Evolutionary conservation across 2,888 invertebrate species (phyloP), one percentile per base, ranked within the genome.

Genomic region (Geotrupes spiniger): DNA sequence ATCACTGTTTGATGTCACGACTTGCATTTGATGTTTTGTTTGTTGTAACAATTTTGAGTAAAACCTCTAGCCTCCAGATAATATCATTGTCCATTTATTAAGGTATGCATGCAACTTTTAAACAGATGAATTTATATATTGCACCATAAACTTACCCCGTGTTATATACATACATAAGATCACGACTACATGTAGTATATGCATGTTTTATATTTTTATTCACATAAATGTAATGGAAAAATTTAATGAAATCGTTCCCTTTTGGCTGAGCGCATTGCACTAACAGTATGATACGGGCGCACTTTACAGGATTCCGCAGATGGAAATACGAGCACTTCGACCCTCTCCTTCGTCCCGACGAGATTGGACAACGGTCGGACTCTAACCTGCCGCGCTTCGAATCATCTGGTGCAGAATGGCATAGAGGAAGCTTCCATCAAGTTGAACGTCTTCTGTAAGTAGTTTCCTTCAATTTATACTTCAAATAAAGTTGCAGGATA

Each of bases 361-460:
- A 79, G 88, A 69, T 80, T 81, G 57, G 88, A 93, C 74, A 86
- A 92, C 66, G 87, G 86, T 10, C 85, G 84, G 63, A 78, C 82
- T 21, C 77, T 93, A 51, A 87, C 85, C 42, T 93, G 93, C 68
- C 81, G 89, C 49, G 92, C 92, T 1, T 81, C 85, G 46, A 93
- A 93, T 73, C 76, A 82, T 38, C 78, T 84, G 57, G 79, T 92
- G 15, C 81, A 83, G 60, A 84, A 82, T 58, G 82, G 86, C 48
- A 79, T 84, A 14, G 80, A 85, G 52, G 92, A 93, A 71, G 85
- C 89, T 53, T 83, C 83, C 40, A 83, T 90, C 80, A 85, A 84
- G 66, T 79, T 93, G 49, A 87, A 90, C 75, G 85, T 93, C 58
- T 88, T 87, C 74, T 93, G 93, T 93, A 77, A 90, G 92, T 82